Conservation (phyloP, 2,797 vertebrate species). For the Eleutherodactylus coqui region DNA sequence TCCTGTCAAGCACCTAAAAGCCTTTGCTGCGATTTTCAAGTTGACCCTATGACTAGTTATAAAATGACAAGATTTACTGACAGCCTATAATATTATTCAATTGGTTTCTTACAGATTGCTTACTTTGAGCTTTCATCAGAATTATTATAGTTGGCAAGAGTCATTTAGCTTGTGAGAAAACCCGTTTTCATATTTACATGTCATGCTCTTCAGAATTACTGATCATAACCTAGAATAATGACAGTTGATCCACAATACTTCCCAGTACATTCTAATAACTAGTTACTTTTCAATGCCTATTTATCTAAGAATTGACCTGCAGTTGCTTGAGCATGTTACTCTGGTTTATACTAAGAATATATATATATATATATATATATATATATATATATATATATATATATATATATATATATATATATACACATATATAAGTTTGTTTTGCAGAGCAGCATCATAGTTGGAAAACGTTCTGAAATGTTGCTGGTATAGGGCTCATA, state of each 20-base stretch:
- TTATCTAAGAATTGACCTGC: neutral
- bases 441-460: too few relatives aligned
- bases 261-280: neutral
- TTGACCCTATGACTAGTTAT: conserved; percentile 51
- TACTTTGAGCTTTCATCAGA: conserved; percentile 44
- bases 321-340: neutral
- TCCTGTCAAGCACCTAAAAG: conserved; percentile 50
- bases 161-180: conserved; percentile 55
- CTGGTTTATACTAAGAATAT: neutral
- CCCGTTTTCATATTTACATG: conserved; percentile 61
- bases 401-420: too few relatives aligned
- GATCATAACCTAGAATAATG: conserved; percentile 24
- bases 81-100: conserved; percentile 57
- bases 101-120: conserved; percentile 51
- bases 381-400: too few relatives aligned
- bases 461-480: too few relatives aligned
- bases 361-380: too few relatives aligned
- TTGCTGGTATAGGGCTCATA: too few relatives aligned
- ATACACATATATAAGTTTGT: too few relatives aligned
- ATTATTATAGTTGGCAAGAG: conserved; percentile 57
- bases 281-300: neutral
- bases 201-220: conserved; percentile 51
- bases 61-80: conserved; percentile 58
- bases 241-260: conserved; percentile 4
- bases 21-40: conserved; percentile 39